Conservation (phyloP, 2,797 vertebrate species). For the Pangasius larnaudii region DNA sequence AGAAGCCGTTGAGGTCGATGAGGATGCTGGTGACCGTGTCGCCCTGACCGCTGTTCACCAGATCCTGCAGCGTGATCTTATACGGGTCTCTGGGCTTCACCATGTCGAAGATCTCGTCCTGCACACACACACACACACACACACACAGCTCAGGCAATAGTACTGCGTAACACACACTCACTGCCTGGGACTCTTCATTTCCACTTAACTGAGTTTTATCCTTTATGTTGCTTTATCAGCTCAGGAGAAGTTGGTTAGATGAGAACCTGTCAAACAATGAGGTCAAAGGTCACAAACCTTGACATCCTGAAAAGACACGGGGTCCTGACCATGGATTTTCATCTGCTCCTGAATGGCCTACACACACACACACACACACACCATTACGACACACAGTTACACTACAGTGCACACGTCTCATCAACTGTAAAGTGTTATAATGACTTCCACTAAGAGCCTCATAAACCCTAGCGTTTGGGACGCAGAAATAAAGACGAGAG, state of each 20-base stretch:
- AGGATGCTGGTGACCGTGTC: conserved; percentile 97
- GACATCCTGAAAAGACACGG: conserved; percentile 96
- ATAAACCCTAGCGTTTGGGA: neutral
- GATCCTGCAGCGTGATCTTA: conserved; percentile 94
- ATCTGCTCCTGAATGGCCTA: conserved; percentile 99
- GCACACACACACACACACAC: conserved; percentile 2
- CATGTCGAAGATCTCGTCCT: conserved; percentile 99
- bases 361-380: conserved; percentile 30
- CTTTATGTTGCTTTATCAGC: neutral
- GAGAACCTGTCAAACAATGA: neutral
- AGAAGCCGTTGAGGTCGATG: conserved; percentile 98
- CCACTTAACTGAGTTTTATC: neutral
- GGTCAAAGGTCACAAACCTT: conserved; percentile 77
- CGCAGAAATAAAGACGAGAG: neutral
- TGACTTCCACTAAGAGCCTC: neutral
- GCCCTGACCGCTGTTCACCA: conserved; percentile 96
- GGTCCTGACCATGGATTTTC: conserved; percentile 95
- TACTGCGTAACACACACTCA: neutral
- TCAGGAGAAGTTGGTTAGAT: neutral
- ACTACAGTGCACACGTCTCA: neutral
- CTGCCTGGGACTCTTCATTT: neutral
- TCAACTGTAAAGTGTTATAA: neutral
- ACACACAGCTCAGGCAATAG: neutral
- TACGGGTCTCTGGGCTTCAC: conserved; percentile 96
- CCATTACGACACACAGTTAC: neutral